Conservation (phyloP, 2,797 vertebrate genomes). For the Orientallactaga sibirica region DNA sequence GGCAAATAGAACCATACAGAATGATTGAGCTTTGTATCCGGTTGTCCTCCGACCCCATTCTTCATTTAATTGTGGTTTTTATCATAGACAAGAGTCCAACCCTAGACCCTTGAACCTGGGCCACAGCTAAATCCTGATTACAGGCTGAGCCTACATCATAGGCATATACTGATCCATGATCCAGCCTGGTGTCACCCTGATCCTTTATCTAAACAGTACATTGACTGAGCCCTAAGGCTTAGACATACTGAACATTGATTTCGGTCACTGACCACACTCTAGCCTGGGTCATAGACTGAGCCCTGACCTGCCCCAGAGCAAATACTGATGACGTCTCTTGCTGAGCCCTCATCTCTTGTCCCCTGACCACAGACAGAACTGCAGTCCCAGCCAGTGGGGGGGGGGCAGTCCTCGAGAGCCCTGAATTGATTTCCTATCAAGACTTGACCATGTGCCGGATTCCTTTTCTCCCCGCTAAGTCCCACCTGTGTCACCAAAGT, state of each 20-base stretch:
- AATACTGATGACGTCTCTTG: background rate
- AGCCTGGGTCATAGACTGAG: background rate
- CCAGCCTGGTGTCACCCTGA: background rate
- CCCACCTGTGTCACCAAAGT: background rate
- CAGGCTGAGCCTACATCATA: background rate
- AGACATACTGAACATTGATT: background rate
- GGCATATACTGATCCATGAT: background rate
- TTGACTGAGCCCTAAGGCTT: background rate
- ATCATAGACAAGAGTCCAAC: background rate
- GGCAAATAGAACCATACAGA: background rate
- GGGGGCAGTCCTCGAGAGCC: no score
- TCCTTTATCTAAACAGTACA: background rate
- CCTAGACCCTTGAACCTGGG: background rate
- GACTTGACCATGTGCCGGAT: background rate
- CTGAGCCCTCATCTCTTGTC: background rate
- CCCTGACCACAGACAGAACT: background rate
- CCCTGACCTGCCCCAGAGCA: background rate
- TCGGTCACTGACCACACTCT: background rate
- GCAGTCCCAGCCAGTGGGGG: background rate
- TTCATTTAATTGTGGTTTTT: background rate
- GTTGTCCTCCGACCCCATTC: background rate
- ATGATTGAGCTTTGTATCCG: background rate
- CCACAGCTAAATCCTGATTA: background rate
- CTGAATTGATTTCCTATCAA: background rate
- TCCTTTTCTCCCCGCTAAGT: background rate